Evolutionary conservation across 2,888 invertebrate genomes (phyloP), one percentile per base, ranked within the genome.

Genomic region (Euproctis similis): DNA sequence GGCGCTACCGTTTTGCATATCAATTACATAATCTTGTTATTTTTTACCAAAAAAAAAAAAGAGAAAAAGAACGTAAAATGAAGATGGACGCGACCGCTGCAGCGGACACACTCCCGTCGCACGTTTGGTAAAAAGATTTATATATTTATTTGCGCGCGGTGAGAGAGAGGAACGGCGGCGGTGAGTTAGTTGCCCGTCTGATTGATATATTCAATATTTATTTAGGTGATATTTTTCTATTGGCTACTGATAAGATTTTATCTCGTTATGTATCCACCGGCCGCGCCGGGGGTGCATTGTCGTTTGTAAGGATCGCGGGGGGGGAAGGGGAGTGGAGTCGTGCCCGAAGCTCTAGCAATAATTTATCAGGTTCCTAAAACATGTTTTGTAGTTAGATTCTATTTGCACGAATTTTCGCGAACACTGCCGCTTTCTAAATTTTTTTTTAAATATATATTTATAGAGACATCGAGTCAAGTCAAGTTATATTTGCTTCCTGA

Each of bases 201-300:
- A n/a, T n/a, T n/a, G n/a, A 67, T 60, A 73, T 75, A 73, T 69
- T 71, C 67, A 80, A n/a, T 81, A 80, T 81, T 81, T 82, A 78
- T 82, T 84, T 82, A 80, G 77, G 82, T 82, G 81, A 82, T 84
- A 82, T 82, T 84, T 84, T 84, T 84, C 78, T 84, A 82, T 82
- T 77, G 82, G 82, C 82, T 81, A 80, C 81, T 76, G 72, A 75
- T 78, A 76, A 78, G 78, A 74, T 76, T 73, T 75, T 70, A 75
- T 73, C 72, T 75, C 75, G 76, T 75, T 74, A 73, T 68, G 74
- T 60, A 63, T 59, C 61, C 67, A 61, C 64, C 69, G 69, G 64
- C 55, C 49, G 44, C 61, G 65, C 65, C 64, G 69, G 61, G 59
- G 64, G 46, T 60, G 53, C 65, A 58, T 62, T 65, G 68, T 72